Evolutionary conservation across 2,888 invertebrate species (phyloP).

Genomic region (Idaea aversata): DNA sequence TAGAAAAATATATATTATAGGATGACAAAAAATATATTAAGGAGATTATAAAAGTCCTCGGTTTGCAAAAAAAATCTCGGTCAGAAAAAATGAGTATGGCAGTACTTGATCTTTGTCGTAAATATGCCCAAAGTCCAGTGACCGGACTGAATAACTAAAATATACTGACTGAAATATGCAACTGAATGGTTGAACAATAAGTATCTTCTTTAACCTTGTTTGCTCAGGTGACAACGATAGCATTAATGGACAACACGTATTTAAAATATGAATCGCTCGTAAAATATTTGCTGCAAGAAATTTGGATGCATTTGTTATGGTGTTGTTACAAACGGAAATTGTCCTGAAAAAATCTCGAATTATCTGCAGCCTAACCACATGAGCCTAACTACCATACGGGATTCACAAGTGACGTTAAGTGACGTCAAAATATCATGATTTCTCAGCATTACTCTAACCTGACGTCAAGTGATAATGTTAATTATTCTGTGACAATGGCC

Average conservation of each 20-base stretch:
- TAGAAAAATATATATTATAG: too few relatives aligned
- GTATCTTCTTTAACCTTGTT: conserved; percentile 4
- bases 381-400: background rate
- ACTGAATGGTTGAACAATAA: background rate
- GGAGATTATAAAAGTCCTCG: too few relatives aligned
- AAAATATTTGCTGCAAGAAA: too few relatives aligned
- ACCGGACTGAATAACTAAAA: too few relatives aligned
- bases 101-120: background rate
- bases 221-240: conserved; percentile 3
- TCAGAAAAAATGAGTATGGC: too few relatives aligned
- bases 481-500: background rate
- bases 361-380: background rate
- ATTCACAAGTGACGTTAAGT: background rate
- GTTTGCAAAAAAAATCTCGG: too few relatives aligned
- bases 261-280: background rate
- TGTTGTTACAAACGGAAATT: background rate
- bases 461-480: background rate
- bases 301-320: background rate
- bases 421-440: background rate
- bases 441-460: background rate
- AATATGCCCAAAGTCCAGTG: background rate
- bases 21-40: too few relatives aligned
- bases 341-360: background rate
- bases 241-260: background rate
- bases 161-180: background rate